Conservation (phyloP, 2,888 invertebrate genomes). For the Eudasyphora cyanicolor region DNA sequence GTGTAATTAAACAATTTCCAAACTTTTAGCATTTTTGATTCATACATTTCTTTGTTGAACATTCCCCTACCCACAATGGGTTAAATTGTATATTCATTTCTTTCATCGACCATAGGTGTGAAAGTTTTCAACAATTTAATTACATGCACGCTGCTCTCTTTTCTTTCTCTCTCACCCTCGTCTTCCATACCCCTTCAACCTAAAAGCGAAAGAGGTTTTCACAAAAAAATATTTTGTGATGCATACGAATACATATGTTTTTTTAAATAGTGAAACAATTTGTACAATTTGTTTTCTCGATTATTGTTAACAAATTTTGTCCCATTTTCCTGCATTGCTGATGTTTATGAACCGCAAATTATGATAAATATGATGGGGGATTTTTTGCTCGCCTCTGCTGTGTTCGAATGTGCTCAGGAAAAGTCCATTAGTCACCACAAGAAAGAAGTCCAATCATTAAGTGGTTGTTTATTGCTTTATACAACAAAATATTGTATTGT, state of each 20-base stretch:
- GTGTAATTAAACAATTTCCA: no score
- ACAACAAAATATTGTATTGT: conserved; percentile 12
- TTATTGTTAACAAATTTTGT: conserved; percentile 23
- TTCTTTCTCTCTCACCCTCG: neutral
- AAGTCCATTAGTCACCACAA: conserved; percentile 57
- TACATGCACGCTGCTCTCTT: neutral
- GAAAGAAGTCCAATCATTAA: conserved; percentile 22
- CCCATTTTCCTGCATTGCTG: neutral
- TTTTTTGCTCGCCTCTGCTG: neutral
- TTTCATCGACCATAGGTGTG: conserved; percentile 14
- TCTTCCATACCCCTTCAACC: neutral
- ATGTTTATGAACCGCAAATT: neutral
- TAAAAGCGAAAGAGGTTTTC: neutral
- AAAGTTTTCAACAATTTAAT: conserved; percentile 23
- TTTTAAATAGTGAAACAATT: neutral
- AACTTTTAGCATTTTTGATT: no score
- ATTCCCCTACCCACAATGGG: neutral
- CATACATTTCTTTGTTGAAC: no score
- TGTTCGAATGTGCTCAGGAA: conserved; percentile 43
- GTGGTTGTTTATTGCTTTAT: conserved; percentile 23
- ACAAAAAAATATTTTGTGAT: conserved; percentile 12
- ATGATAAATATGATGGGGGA: conserved; percentile 9
- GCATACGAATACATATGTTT: neutral
- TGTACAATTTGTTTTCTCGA: neutral
- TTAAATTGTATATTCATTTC: neutral